Conservation (phyloP, 2,113 vertebrate species). For the Pelvicachromis taeniatus region DNA sequence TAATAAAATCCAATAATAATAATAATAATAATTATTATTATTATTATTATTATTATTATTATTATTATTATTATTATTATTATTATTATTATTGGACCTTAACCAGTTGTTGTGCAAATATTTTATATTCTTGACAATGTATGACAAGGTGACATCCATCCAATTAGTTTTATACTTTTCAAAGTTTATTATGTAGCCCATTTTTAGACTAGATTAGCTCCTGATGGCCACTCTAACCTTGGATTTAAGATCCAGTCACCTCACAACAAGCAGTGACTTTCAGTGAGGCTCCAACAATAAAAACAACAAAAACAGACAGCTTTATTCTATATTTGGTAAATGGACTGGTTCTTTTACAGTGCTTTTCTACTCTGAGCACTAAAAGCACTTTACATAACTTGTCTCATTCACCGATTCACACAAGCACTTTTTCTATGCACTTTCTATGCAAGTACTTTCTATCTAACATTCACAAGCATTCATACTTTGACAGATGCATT, state of each 20-base stretch:
- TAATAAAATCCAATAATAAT: neutral
- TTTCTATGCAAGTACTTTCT: too few species aligned
- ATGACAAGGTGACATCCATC: neutral
- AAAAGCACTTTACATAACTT: too few species aligned
- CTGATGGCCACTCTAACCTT: neutral
- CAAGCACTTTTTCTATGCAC: too few species aligned
- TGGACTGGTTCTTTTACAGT: too few species aligned
- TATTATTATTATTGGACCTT: neutral
- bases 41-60: too few species aligned
- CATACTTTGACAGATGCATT: too few species aligned
- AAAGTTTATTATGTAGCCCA: neutral
- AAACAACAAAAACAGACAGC: neutral
- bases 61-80: too few species aligned
- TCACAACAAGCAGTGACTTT: neutral
- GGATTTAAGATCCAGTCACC: neutral
- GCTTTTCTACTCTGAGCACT: too few species aligned
- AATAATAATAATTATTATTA: too few species aligned
- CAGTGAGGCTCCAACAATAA: accelerated
- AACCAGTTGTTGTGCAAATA: neutral
- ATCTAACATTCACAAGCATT: too few species aligned
- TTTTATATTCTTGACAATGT: neutral
- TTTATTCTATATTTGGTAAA: too few species aligned
- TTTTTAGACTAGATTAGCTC: neutral
- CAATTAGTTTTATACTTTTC: neutral
- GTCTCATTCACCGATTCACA: too few species aligned